Conservation (phyloP, 2,113 vertebrate species). For the Chamaea fasciata region DNA sequence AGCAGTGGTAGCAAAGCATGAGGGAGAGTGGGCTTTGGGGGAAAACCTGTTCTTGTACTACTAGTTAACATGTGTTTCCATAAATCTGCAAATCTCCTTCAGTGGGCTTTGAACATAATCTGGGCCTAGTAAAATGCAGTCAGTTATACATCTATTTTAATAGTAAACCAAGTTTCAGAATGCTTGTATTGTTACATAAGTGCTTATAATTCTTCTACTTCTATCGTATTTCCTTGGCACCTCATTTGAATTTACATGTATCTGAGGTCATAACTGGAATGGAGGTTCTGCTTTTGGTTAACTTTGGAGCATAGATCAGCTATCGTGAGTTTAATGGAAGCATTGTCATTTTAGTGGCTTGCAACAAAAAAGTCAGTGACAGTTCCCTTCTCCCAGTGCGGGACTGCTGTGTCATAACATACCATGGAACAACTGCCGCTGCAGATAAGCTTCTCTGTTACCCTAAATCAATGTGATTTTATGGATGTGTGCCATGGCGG, state of each 20-base stretch:
- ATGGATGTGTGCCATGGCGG: not conserved
- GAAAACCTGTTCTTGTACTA: constrained; percentile 6
- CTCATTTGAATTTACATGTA: constrained; percentile 64
- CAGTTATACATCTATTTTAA: constrained; percentile 60
- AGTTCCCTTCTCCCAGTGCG: not conserved
- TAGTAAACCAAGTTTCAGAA: constrained; percentile 55
- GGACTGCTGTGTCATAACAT: not conserved
- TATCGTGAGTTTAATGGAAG: constrained; percentile 35
- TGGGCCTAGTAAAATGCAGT: constrained; percentile 39
- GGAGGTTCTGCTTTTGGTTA: constrained; percentile 58
- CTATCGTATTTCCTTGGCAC: constrained; percentile 66
- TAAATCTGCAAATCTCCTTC: constrained; percentile 51
- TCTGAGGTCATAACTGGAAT: constrained; percentile 64
- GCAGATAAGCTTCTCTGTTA: not conserved
- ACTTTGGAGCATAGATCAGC: constrained; percentile 5
- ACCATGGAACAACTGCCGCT: not conserved
- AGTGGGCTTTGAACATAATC: constrained; percentile 56
- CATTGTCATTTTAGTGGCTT: constrained; percentile 10
- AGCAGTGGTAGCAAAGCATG: not conserved
- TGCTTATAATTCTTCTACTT: constrained; percentile 63
- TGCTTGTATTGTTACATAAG: constrained; percentile 69
- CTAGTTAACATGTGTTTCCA: constrained; percentile 40
- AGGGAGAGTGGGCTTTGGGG: not conserved
- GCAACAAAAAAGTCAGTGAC: not conserved
- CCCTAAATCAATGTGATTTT: not conserved